Percentiles rank a stretch among this genome's conserved stretches.
Conservation (phyloP, 2,797 vertebrate species). For the Nannoperca australis region DNA sequence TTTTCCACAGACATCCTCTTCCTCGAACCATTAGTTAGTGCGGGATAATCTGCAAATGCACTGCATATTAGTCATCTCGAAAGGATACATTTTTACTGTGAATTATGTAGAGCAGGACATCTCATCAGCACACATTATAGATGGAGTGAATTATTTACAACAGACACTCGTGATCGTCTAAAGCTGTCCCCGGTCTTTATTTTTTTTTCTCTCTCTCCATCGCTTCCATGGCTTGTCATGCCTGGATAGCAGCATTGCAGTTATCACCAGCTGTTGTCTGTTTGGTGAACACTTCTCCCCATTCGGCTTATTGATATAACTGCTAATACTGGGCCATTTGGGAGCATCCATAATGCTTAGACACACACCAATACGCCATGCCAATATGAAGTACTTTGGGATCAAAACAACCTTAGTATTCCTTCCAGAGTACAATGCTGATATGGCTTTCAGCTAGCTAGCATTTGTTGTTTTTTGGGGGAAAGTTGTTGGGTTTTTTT, state of each 20-base stretch:
- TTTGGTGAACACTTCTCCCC: slow-evolving; percentile 61
- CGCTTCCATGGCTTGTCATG: slow-evolving; percentile 47
- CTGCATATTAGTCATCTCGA: slow-evolving; percentile 71
- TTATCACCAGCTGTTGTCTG: slow-evolving; percentile 74
- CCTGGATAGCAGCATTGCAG: slow-evolving; percentile 54
- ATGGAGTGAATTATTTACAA: slow-evolving; percentile 54
- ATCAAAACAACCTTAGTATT: slow-evolving; percentile 75
- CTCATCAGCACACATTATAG: slow-evolving; percentile 51
- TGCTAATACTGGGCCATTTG: slow-evolving; percentile 66
- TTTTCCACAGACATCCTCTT: slow-evolving; percentile 27
- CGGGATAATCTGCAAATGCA: slow-evolving; percentile 63
- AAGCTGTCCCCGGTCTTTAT: slow-evolving; percentile 46
- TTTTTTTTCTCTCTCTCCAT: not conserved
- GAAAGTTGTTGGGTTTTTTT: not conserved
- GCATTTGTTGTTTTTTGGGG: slow-evolving; percentile 62
- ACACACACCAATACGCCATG: slow-evolving; percentile 64
- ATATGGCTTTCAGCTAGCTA: slow-evolving; percentile 60
- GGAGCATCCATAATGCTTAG: slow-evolving; percentile 71
- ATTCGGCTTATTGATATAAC: slow-evolving; percentile 69
- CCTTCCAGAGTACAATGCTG: slow-evolving; percentile 62
- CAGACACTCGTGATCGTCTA: slow-evolving; percentile 47
- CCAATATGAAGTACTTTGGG: slow-evolving; percentile 73
- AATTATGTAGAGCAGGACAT: slow-evolving; percentile 61
- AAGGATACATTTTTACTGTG: slow-evolving; percentile 71
- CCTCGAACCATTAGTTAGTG: slow-evolving; percentile 37